Evolutionary conservation across 2,888 invertebrate genomes (phyloP), one percentile per base, ranked within the genome.

Genomic region (Choreutis nemorana): DNA sequence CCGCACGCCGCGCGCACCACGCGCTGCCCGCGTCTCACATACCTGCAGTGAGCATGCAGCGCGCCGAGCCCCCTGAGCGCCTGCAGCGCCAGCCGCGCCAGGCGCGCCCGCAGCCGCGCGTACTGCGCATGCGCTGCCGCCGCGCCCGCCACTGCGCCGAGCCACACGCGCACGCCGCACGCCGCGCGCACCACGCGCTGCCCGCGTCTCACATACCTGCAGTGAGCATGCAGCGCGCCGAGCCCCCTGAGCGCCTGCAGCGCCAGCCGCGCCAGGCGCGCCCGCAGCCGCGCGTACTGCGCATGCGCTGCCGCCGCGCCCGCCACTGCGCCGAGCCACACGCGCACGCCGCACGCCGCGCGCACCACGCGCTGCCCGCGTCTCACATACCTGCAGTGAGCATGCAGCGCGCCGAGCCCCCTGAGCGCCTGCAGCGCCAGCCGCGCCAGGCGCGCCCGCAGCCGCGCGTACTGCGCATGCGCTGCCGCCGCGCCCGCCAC

Each of bases 331-430:
- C n/a, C n/a, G n/a, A n/a, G n/a, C n/a, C n/a, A n/a, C n/a, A n/a
- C n/a, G n/a, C n/a, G n/a, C n/a, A n/a, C n/a, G n/a, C n/a, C n/a
- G n/a, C n/a, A n/a, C n/a, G n/a, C n/a, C n/a, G n/a, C n/a, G n/a
- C n/a, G n/a, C n/a, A n/a, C n/a, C n/a, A n/a, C n/a, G n/a, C n/a
- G n/a, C n/a, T n/a, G n/a, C n/a, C n/a, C n/a, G n/a, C 4, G 1
- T 29, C 13, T 4, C 65, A 66, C 2, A 35, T 14, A 36, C 44
- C 33, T 36, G 36, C 48, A 36, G 6, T 48, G 49, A 2, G 42
- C 13, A 28, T 65, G 55, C 28, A 67, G 29, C 4, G 45, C 51
- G 0, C 58, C 58, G 0, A 68, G 39, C 1, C 49, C 50, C 1
- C 35, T 41, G 26, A 67, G 33, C 4, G 54, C 43, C 3, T 37